Base-by-base conservation (phyloP, 1,140 invertebrate genomes). In the Aphidius ervi region DNA sequence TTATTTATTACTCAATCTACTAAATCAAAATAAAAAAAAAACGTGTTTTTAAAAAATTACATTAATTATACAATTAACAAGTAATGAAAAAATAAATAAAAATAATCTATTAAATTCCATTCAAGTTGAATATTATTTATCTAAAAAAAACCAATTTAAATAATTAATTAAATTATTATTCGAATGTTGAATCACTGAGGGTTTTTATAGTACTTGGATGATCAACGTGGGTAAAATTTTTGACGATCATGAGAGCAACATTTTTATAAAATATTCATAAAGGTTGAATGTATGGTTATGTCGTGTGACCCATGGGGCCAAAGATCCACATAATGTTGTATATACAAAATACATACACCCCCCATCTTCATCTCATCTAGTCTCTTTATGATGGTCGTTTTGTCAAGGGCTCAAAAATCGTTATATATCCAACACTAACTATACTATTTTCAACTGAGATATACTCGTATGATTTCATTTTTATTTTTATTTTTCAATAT, bases 171-270 rank as follows among this genome's bases (percentile, higher is more conserved):
- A 31, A 46, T 45, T 43, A 46, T 45, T 68, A 69, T 71, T 65
- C 69, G 74, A 78, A 79, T 74, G 75, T 73, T 80, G 76, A 79
- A 80, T 80, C 77, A 80, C 78, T 74, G 77, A 71, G 72, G 68
- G 73, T 70, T 75, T 72, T 77, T 78, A 77, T 74, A 74, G 76
- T 73, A 72, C 70, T 56, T 68, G 66, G 65, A 69, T 72, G 76
- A 77, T 75, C 70, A 74, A 73, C 76, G 67, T 64, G 78, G 77
- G 72, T 74, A 76, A 78, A 78, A 76, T 79, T 57, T 61, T 74
- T 60, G 67, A 66, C 72, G 74, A 67, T 72, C 75, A 77, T 79
- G 77, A 74, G 56, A 53, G 73, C 23, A 68, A 63, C 73, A 77
- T 70, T 16, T 40, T 69, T 68, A 78, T 79, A 68, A 80, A 80